Base-by-base conservation (phyloP, 2,797 vertebrate genomes). In the Bovichtus diacanthus region DNA sequence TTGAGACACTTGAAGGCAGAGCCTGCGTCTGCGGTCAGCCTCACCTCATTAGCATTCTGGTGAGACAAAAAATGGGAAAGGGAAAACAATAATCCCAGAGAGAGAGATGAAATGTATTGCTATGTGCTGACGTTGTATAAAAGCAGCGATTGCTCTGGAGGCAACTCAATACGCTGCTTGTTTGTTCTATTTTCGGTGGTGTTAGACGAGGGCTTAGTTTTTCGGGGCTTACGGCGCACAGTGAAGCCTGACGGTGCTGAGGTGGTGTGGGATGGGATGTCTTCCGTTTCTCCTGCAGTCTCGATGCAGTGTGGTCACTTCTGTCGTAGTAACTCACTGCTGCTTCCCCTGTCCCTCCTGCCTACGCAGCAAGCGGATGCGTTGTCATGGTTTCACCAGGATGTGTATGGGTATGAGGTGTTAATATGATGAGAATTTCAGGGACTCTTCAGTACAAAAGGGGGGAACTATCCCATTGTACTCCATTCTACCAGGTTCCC, bases 351-450 rank as follows among this genome's bases (percentile, higher is more conserved):
- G 51, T 54, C 29, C 70, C 78, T 64, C n/a, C 70, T 46, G 38
- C 86, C 78, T 73, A 72, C 75, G 51, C 85, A 46, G 84, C 81
- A 80, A 83, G 74, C 83, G 6, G 85, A 72, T 63, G 78, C 38
- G 88, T 93, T 88, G 91, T 78, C 89, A 93, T 92, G 85, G 92
- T 88, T 87, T 82, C 78, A 7, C 46, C 50, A 62, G 62, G 81
- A 87, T 78, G 83, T 58, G 83, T 75, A 79, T 27, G 43, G 76
- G 75, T 62, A 90, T 87, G 81, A 90, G 78, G 85, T 83, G 77
- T 79, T 43, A n/a, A 54, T 47, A 53, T 71, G 71, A 66, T 46
- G 79, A 72, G 74, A 62, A 60, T 71, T 65, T 66, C 39, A 58
- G 60, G 59, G 64, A 41, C 34, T 67, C 54, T 59, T 75, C 55